Percentiles rank a stretch among this genome's conserved stretches.
Conservation (phyloP, 2,113 vertebrate species). For the Cettia cetti region DNA sequence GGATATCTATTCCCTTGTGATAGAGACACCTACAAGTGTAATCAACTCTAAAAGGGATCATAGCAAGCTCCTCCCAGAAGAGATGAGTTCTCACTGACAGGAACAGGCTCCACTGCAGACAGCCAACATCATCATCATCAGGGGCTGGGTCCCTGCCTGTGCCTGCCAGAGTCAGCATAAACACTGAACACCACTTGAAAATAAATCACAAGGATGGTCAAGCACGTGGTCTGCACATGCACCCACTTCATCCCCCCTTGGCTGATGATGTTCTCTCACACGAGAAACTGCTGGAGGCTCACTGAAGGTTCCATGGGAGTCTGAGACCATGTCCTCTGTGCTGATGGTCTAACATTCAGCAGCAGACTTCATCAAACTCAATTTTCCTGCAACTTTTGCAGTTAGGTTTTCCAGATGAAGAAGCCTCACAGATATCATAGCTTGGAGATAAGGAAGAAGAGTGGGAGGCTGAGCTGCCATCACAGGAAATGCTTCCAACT, state of each 20-base stretch:
- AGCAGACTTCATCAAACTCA: background rate
- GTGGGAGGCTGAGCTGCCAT: background rate
- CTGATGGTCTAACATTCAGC: background rate
- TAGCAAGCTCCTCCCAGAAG: background rate
- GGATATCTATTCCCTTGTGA: background rate
- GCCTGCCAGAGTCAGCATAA: background rate
- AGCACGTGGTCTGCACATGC: background rate
- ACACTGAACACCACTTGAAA: background rate
- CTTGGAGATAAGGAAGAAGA: background rate
- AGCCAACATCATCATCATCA: background rate
- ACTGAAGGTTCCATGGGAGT: background rate
- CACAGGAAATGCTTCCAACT: background rate
- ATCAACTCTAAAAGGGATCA: background rate
- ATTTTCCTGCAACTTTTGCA: background rate
- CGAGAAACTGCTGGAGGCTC: background rate
- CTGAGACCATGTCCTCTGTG: background rate
- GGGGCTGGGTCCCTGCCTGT: background rate
- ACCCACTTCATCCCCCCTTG: background rate
- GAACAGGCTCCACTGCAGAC: background rate
- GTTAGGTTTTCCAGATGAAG: background rate
- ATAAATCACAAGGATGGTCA: background rate
- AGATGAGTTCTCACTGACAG: fast-evolving
- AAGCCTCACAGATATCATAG: background rate
- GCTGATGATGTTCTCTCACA: background rate
- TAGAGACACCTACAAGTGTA: background rate